These are phyloP conservation scores for Cephus sareptanus DNA, from an alignment of 2,888 invertebrate genomes.

Conservation along the genomic window DNA sequence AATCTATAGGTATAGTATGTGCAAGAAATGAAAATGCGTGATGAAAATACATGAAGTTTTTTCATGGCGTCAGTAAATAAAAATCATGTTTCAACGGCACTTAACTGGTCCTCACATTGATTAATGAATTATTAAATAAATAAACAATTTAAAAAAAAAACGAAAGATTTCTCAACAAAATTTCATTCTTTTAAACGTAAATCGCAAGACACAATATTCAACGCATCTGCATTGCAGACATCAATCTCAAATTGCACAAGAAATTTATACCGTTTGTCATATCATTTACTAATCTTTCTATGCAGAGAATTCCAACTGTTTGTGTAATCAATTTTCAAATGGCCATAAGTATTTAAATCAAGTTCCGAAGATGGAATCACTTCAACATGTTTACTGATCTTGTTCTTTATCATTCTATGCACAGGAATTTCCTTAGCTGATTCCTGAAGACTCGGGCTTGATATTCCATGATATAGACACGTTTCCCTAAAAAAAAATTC, in stretches of 20 bases:
- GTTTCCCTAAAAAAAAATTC: constrained; percentile 32
- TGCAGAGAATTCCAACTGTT: constrained; percentile 85
- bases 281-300: constrained; percentile 75
- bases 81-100: background rate
- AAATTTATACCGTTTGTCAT: constrained; percentile 4
- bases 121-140: background rate
- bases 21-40: background rate
- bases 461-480: constrained; percentile 45
- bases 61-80: background rate
- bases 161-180: background rate
- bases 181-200: background rate
- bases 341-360: constrained; percentile 81
- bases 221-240: background rate
- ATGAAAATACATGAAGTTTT: background rate
- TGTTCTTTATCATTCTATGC: constrained; percentile 22
- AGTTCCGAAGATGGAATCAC: constrained; percentile 71
- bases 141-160: background rate
- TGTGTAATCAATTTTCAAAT: constrained; percentile 84
- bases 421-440: constrained; percentile 33
- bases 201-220: background rate
- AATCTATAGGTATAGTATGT: background rate
- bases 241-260: background rate
- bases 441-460: constrained; percentile 37
- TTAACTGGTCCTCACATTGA: background rate
- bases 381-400: constrained; percentile 38